phyloP scores from a whole-genome alignment of 37 sponge, comb jelly and placozoan species.

The Agelas oroides region DNA sequence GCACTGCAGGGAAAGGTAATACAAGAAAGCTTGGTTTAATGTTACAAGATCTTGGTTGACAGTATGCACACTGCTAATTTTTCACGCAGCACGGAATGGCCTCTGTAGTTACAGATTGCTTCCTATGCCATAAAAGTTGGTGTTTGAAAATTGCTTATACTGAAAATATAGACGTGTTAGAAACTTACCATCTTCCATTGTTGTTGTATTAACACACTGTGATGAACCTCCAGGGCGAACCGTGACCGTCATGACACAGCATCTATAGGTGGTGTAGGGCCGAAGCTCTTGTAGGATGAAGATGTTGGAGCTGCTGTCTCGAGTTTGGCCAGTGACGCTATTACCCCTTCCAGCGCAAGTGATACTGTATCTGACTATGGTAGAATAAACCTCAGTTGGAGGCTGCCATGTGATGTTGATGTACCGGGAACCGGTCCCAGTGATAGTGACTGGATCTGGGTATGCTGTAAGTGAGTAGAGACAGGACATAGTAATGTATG shows the following conservation, averaged over 20 bases:
- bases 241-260: slow-evolving; percentile 13
- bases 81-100: too few species aligned
- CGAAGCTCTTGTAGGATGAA: neutral
- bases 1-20: too few species aligned
- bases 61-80: too few species aligned
- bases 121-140: too few species aligned
- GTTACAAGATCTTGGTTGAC: too few species aligned
- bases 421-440: neutral
- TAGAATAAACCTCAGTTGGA: slow-evolving; percentile 25
- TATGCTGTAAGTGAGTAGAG: neutral
- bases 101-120: too few species aligned
- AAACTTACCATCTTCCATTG: slow-evolving; percentile 9
- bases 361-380: slow-evolving; percentile 14
- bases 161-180: too few species aligned
- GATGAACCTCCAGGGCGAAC: neutral
- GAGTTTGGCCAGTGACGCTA: neutral
- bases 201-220: neutral
- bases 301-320: neutral
- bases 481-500: slow-evolving; percentile 9
- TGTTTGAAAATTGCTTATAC: too few species aligned
- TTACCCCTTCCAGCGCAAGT: neutral
- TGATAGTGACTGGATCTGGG: neutral
- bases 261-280: slow-evolving; percentile 10
- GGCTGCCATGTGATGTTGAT: slow-evolving; percentile 15
- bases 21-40: too few species aligned